These are phyloP conservation scores for Dolichoris vasculosae DNA, from an alignment of 1,140 invertebrate species.

Conservation along the genomic window DNA sequence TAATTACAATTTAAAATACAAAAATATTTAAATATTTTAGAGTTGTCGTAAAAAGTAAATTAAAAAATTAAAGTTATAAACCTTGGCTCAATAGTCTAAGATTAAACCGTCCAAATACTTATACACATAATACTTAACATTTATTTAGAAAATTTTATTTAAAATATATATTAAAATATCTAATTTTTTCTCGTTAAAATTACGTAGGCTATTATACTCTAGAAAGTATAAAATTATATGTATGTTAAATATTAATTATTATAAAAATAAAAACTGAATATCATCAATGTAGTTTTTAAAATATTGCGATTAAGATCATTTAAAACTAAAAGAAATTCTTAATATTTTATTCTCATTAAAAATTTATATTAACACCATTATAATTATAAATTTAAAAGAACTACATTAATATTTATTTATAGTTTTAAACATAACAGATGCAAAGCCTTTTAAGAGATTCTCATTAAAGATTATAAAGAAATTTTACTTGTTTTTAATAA, in stretches of 20 bases:
- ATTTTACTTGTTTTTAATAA: not conserved
- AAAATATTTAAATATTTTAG: not conserved
- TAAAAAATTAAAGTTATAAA: not conserved
- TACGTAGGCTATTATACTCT: not conserved
- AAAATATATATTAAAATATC: not conserved
- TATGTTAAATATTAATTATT: not conserved
- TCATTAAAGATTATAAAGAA: not conserved
- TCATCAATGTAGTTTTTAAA: not conserved
- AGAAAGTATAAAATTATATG: not conserved
- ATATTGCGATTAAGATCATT: not conserved
- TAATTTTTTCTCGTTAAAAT: not conserved
- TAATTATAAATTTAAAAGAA: not conserved
- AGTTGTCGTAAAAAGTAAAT: not conserved
- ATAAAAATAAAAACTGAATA: not conserved
- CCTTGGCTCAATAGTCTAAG: not conserved
- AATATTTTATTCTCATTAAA: not conserved
- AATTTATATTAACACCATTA: not conserved
- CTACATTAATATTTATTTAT: not conserved
- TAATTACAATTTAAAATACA: slow-evolving; percentile 8
- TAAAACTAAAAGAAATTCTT: not conserved
- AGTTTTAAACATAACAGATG: no score
- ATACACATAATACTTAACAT: no score
- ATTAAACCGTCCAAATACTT: not conserved
- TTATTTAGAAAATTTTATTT: no score
- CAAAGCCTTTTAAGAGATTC: no score